A percentile compares a stretch with the other conserved stretches of the same genome.
Conservation (phyloP, 2,113 vertebrate species). For the Tragulus kanchil region DNA sequence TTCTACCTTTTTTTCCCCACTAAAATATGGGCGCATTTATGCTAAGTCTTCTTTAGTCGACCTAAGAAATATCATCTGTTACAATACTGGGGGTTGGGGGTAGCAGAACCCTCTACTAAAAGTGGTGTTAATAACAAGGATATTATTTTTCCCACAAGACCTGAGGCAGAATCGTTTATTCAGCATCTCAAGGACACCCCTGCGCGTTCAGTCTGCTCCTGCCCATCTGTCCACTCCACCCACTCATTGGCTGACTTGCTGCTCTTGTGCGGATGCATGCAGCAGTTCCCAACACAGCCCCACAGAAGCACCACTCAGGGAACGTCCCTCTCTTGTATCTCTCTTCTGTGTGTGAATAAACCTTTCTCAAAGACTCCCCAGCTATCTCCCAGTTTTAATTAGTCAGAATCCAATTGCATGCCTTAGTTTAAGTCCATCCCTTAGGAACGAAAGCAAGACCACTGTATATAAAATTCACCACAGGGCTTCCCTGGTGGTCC, state of each 20-base stretch:
- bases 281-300: not conserved
- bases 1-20: not conserved
- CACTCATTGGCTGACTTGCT: not conserved
- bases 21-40: not conserved
- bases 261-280: not conserved
- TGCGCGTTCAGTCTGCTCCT: rapidly evolving
- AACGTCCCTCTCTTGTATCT: not conserved
- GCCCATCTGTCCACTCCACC: not conserved
- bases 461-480: not conserved
- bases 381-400: not conserved
- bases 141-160: not conserved
- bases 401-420: not conserved
- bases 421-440: not conserved
- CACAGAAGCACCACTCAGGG: not conserved
- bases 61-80: not conserved
- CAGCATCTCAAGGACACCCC: not conserved
- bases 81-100: not conserved
- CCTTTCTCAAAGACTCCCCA: not conserved
- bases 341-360: not conserved
- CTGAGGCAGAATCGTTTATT: not conserved
- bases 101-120: not conserved
- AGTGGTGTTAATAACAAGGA: not conserved
- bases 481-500: too few relatives aligned
- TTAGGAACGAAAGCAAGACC: not conserved
- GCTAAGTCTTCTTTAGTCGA: not conserved